Evolutionary conservation across 2,888 invertebrate species (phyloP), one percentile per base, ranked within the genome.

Genomic region (Nasonovia ribisnigri): DNA sequence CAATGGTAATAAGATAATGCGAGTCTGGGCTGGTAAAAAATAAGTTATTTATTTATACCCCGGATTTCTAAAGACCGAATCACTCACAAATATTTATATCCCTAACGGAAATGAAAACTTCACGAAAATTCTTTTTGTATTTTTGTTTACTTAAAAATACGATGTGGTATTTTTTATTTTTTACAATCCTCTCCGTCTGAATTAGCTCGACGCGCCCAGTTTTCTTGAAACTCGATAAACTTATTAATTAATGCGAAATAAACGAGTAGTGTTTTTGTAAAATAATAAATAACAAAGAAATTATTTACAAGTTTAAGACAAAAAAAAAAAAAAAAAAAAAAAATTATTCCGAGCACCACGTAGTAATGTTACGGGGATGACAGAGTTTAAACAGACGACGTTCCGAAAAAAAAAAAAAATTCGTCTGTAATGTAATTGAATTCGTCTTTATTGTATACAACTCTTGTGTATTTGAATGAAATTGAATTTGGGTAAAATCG

Each of bases 211-310:
- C 20, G 57, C 36, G 4, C 87, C 29, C 87, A 11, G 67, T 92
- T 67, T 77, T 88, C n/a, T 88, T 8, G 54, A 88, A 77, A 77
- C 88, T 77, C 92, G 51, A 92, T 88, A 67, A 51, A 88, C 92
- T 51, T 67, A 88, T 88, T 92, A 92, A 92, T 92, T 92, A 88
- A 88, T 29, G 57, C 48, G 36, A 67, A 88, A 92, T 88, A 92
- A 92, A 88, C 67, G 67, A 92, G 77, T 54, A 43, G 43, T 54
- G 42, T 54, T 91, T 84, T 67, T 36, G 84, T 91, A 42, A 51
- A 91, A 54, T 54, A 54, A 88, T 60, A 87, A 88, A 88, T 67
- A 67, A 92, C 36, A 92, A 67, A 88, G 88, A 88, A 88, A 67
- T 51, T 88, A 60, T 92, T 77, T 77, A 92, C 48, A 77, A 92